Percentiles rank a stretch among this genome's conserved stretches.
Evolutionary conservation across 2,888 invertebrate species (phyloP).

Genomic region (Troilus luridus): DNA sequence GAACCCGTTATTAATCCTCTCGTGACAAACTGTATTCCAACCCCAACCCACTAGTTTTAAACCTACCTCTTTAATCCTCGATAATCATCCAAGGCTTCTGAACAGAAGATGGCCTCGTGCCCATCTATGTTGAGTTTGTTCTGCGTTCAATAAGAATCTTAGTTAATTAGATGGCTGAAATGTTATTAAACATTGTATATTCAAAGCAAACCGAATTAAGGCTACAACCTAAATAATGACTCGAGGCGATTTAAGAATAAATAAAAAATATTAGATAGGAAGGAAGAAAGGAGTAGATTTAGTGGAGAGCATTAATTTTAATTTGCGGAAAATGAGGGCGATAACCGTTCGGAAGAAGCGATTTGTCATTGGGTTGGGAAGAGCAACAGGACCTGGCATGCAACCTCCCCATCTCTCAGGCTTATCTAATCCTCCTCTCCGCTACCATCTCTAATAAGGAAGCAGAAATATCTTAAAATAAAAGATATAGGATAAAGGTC

Average conservation of each 20-base stretch:
- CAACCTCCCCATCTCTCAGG: constrained; percentile 18
- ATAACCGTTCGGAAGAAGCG: constrained; percentile 32
- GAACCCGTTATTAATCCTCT: too few relatives aligned
- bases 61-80: too few relatives aligned
- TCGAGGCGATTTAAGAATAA: background rate
- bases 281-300: background rate
- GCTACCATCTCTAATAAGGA: too few relatives aligned
- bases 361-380: background rate
- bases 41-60: too few relatives aligned
- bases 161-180: background rate
- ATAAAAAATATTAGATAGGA: constrained; percentile 20
- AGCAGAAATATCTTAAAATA: too few relatives aligned
- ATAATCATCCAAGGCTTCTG: too few relatives aligned
- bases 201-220: background rate
- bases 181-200: background rate
- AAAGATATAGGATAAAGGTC: too few relatives aligned
- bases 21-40: too few relatives aligned
- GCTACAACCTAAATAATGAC: background rate
- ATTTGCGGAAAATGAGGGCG: constrained; percentile 33
- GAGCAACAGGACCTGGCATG: constrained; percentile 46
- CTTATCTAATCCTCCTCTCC: background rate
- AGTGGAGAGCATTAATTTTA: constrained; percentile 42
- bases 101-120: too few relatives aligned
- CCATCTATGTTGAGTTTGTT: too few relatives aligned
- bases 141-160: too few relatives aligned